These are phyloP conservation scores for Dinomys branickii DNA, from an alignment of 2,113 vertebrate species.

Conservation along the genomic window DNA sequence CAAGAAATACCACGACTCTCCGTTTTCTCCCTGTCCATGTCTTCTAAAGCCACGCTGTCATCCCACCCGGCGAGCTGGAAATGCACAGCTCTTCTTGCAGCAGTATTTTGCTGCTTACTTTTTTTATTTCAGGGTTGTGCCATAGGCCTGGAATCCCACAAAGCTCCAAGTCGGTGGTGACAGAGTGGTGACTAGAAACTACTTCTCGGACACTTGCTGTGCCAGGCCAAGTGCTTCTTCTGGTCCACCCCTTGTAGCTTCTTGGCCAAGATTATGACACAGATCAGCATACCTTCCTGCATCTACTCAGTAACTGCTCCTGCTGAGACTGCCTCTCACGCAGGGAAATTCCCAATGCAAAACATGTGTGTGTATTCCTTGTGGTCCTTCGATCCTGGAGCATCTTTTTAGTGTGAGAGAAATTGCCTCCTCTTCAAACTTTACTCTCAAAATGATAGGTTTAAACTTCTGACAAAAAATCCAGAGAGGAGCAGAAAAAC, in stretches of 20 bases:
- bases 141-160: background rate
- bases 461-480: background rate
- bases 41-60: background rate
- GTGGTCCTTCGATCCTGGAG: background rate
- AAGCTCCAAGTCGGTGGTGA: background rate
- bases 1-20: background rate
- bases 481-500: background rate
- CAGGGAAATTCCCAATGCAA: background rate
- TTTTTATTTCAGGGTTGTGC: background rate
- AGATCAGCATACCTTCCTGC: background rate
- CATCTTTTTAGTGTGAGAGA: background rate
- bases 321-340: background rate
- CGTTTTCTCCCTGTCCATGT: background rate
- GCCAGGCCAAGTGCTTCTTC: background rate
- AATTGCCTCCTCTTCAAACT: slow-evolving; percentile 46
- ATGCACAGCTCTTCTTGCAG: background rate
- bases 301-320: background rate
- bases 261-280: background rate
- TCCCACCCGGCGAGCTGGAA: background rate
- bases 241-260: background rate
- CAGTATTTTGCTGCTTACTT: background rate
- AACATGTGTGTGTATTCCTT: background rate
- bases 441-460: background rate
- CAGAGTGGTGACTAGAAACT: background rate
- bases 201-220: background rate